Evolutionary conservation across 2,113 vertebrate genomes (phyloP), one percentile per base, ranked within the genome.

Genomic region (Peromyscus polionotus): DNA sequence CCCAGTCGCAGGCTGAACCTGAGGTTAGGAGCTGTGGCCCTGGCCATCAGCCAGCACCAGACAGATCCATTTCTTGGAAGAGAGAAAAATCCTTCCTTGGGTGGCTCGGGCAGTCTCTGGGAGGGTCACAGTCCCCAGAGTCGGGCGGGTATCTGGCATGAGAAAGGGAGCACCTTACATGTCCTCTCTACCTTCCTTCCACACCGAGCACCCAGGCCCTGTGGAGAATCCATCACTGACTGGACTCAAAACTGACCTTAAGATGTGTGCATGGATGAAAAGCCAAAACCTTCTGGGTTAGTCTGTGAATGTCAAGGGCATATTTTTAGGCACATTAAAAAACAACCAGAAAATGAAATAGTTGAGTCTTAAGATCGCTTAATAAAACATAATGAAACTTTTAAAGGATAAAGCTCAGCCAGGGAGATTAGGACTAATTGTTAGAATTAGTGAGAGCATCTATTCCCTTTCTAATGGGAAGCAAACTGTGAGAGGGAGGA

Each of bases 1-100:
- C 98, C 98, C 98, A 96, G 98, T 94, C 97, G 93, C 96, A 33
- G 98, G 98, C 98, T 98, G 98, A 98, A 98, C 95, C 95, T 20
- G 94, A 98, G 98, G 98, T 98, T 97, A 98, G 97, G 96, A 98
- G 97, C 89, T 91, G 95, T 86, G 98, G 94, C 77, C 85, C 95
- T 99, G 98, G 98, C 98, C 48, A 17, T 4, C 16, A 4, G 98
- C 98, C 98, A 99, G 97, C 81, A 19, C 70, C 98, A 97, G 97
- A 97, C 95, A 98, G 97, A 98, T 98, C 92, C 88, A 95, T 98
- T 98, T 88, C 96, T 94, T 93, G 94, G 63, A 61, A 88, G 75
- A 96, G 87, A 97, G 94, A 81, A 95, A 91, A 98, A 73, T 86
- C 96, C 81, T 97, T 95, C 96, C 96, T 97, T 31, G 59, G 91